Conservation (phyloP, 2,888 invertebrate species). For the Zaprionus bogoriensis region DNA sequence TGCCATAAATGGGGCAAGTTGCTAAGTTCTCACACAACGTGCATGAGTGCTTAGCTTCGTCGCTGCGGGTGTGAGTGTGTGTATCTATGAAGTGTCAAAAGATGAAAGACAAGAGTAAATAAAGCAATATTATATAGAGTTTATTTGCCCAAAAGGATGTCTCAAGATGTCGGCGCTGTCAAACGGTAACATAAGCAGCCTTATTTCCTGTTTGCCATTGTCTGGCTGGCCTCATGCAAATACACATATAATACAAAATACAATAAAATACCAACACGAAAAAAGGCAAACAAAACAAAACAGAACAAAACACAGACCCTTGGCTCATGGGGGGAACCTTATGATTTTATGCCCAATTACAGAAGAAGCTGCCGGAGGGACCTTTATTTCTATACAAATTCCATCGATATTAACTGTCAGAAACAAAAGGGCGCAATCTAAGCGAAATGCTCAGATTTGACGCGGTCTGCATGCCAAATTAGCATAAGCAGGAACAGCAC, state of each 20-base stretch:
- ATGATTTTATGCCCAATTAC: slow-evolving; percentile 40
- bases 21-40: background rate
- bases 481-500: slow-evolving; percentile 50
- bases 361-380: slow-evolving; percentile 14
- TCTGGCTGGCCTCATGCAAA: slow-evolving; percentile 38
- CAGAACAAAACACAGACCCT: no score
- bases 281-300: background rate
- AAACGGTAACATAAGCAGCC: slow-evolving; percentile 27
- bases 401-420: slow-evolving; percentile 45
- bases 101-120: slow-evolving; percentile 31
- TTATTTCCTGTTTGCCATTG: slow-evolving; percentile 55
- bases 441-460: slow-evolving; percentile 52
- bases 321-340: slow-evolving; percentile 1
- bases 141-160: slow-evolving; percentile 12
- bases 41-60: background rate
- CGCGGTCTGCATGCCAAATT: slow-evolving; percentile 61
- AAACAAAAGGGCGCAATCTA: slow-evolving; percentile 39
- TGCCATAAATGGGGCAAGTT: slow-evolving; percentile 3
- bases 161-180: slow-evolving; percentile 26
- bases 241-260: slow-evolving; percentile 3
- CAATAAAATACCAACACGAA: background rate
- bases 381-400: slow-evolving; percentile 35
- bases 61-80: background rate
- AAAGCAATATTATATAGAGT: slow-evolving; percentile 23
- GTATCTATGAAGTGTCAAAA: slow-evolving; percentile 25